These are phyloP conservation scores for Syrrhaptes paradoxus DNA, from an alignment of 2,113 vertebrate species.

Conservation along the genomic window DNA sequence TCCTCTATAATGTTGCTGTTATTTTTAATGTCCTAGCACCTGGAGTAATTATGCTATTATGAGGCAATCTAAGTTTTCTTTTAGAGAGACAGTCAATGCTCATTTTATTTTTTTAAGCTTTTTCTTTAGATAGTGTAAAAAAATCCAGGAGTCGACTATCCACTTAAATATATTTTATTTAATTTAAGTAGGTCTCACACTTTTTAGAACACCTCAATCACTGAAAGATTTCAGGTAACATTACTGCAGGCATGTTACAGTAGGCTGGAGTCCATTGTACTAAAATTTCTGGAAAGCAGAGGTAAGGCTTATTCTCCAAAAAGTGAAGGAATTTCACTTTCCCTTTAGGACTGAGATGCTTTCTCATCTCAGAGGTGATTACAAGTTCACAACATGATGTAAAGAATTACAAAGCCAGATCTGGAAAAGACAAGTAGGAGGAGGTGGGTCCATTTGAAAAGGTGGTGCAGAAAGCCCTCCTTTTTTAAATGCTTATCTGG, in stretches of 20 bases:
- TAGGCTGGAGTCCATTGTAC: background rate
- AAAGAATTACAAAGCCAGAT: background rate
- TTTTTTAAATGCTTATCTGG: background rate
- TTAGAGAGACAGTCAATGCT: background rate
- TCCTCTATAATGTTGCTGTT: background rate
- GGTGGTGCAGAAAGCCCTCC: background rate
- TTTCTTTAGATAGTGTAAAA: background rate
- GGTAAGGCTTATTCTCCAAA: background rate
- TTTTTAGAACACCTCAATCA: background rate
- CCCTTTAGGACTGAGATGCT: background rate
- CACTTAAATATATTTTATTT: background rate
- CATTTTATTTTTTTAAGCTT: background rate
- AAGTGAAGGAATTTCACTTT: background rate
- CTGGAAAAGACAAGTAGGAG: background rate
- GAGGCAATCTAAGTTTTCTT: background rate
- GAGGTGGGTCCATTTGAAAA: background rate
- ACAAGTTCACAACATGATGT: background rate
- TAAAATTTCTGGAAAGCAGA: background rate
- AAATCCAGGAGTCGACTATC: background rate
- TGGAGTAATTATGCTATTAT: background rate
- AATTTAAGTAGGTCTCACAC: background rate
- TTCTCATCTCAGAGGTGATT: background rate
- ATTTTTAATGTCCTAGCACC: background rate
- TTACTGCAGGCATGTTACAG: background rate
- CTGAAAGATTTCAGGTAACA: background rate